A percentile compares a stretch with the other conserved stretches of the same genome.
These are phyloP conservation scores for Chironex yamaguchii DNA, from an alignment of 30 jellyfish, hydroid and myxozoan species.

Conservation along the genomic window DNA sequence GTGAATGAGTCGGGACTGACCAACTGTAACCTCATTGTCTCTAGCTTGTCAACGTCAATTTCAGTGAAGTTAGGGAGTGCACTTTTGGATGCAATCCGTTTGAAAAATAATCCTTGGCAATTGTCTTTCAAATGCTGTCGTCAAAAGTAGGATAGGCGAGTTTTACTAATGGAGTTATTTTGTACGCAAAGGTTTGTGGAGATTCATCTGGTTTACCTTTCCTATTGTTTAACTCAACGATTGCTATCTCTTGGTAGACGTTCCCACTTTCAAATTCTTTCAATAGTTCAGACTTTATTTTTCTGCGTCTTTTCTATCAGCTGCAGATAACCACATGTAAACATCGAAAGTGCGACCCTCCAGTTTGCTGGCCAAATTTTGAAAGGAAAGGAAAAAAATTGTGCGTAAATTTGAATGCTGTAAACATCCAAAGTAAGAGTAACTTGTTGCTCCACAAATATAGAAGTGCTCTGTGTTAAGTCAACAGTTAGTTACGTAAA, in stretches of 20 bases:
- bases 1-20: slow-evolving; percentile 1
- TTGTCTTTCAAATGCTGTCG: neutral
- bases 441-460: no score
- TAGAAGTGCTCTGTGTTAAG: no score
- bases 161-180: neutral
- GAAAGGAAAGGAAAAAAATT: no score
- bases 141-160: slow-evolving; percentile 29
- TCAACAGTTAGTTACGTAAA: no score
- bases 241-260: slow-evolving; percentile 8
- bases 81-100: slow-evolving; percentile 27
- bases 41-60: slow-evolving; percentile 4
- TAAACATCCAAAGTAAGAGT: no score
- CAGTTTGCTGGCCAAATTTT: slow-evolving; percentile 14
- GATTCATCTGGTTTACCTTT: neutral
- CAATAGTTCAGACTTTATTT: slow-evolving; percentile 3
- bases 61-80: neutral
- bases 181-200: slow-evolving; percentile 24
- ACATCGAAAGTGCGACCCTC: no score
- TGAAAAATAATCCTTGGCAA: slow-evolving; percentile 27
- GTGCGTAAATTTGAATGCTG: no score
- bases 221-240: neutral
- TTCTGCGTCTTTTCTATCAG: neutral
- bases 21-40: neutral
- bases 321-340: slow-evolving; percentile 10
- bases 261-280: slow-evolving; percentile 16